A percentile compares a stretch with the other conserved stretches of the same genome.
These are phyloP conservation scores for Drosophila sordidapex DNA, from an alignment of 2,888 invertebrate genomes.

Conservation along the genomic window DNA sequence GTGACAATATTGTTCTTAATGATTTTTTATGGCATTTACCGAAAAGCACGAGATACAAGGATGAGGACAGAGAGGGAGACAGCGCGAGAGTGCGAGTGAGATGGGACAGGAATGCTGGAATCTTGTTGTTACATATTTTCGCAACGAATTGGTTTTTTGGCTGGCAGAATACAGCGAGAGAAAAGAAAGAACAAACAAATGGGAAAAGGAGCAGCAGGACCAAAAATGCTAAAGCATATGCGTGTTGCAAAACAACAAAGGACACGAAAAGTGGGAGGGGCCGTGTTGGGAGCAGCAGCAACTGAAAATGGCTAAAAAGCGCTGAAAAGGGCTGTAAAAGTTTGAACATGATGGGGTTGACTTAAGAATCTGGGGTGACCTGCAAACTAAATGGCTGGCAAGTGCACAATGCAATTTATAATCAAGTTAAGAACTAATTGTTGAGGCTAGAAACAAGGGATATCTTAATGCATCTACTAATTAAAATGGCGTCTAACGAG, in stretches of 20 bases:
- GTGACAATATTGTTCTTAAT: slow-evolving; percentile 76
- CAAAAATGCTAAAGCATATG: slow-evolving; percentile 56
- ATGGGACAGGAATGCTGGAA: slow-evolving; percentile 13
- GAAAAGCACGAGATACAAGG: background rate
- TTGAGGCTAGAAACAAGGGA: slow-evolving; percentile 17
- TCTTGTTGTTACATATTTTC: slow-evolving; percentile 54
- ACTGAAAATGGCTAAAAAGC: background rate
- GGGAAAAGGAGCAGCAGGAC: slow-evolving; percentile 20
- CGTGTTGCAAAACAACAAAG: slow-evolving; percentile 51
- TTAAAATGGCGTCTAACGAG: slow-evolving; percentile 42
- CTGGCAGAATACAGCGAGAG: slow-evolving; percentile 33
- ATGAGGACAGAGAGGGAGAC: background rate
- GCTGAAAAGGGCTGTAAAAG: slow-evolving; percentile 8
- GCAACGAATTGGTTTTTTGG: slow-evolving; percentile 54
- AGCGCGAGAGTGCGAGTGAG: background rate
- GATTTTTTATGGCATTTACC: slow-evolving; percentile 60
- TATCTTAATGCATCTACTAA: slow-evolving; percentile 56
- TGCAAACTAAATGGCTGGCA: slow-evolving; percentile 46
- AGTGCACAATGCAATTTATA: slow-evolving; percentile 48
- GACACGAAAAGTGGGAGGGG: slow-evolving; percentile 38
- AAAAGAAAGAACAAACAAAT: slow-evolving; percentile 29
- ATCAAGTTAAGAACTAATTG: slow-evolving; percentile 43
- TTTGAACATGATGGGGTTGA: background rate
- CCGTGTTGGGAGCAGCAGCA: slow-evolving; percentile 9
- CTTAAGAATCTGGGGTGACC: slow-evolving; percentile 17